Evolutionary conservation across 2,888 invertebrate genomes (phyloP), one percentile per base, ranked within the genome.

Genomic region (Ophion ventricosus): DNA sequence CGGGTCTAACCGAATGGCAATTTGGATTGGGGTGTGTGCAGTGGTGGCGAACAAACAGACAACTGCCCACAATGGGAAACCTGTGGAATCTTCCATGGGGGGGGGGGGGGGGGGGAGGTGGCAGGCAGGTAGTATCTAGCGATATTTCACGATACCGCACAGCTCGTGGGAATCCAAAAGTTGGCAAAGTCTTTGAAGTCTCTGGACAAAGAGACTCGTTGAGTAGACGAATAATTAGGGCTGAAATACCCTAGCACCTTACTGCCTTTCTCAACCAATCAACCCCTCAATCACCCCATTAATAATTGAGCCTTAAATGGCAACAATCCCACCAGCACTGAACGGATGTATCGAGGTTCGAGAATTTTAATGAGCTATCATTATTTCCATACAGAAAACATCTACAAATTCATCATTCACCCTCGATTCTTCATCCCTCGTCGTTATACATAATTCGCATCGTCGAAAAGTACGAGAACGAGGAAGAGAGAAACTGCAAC

Each of bases 401-500:
- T 7, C 35, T 56, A 8, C 57, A 57, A 8, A 25, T 59, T 35
- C 1, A 20, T 35, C 10, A 43, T 43, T 61, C 26, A 17, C 14
- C 56, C n/a, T 26, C 14, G 20, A 35, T 8, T 20, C 1, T 29
- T 25, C 40, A 43, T 20, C 25, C 25, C 20, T 83, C 64, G 67
- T 54, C 70, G 54, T 66, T 80, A 61, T 77, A 76, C 25, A 80
- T 25, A 49, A 76, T 76, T 40, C 83, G 72, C 64, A 83, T 20
- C 43, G 83, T 77, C 17, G 80, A 76, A 40, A 83, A 83, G 29
- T 83, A 83, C 25, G 83, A 80, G 59, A 83, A 76, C 23, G 80
- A 66, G 0, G 80, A 83, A 7, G 83, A 83, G 25, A 80, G 72
- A 63, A 80, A 76, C 80, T 80, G 56, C 64, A 67, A 63, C 23